Evolutionary conservation across 2,888 invertebrate species (phyloP), one percentile per base, ranked within the genome.

Genomic region (Anoplius nigerrimus): DNA sequence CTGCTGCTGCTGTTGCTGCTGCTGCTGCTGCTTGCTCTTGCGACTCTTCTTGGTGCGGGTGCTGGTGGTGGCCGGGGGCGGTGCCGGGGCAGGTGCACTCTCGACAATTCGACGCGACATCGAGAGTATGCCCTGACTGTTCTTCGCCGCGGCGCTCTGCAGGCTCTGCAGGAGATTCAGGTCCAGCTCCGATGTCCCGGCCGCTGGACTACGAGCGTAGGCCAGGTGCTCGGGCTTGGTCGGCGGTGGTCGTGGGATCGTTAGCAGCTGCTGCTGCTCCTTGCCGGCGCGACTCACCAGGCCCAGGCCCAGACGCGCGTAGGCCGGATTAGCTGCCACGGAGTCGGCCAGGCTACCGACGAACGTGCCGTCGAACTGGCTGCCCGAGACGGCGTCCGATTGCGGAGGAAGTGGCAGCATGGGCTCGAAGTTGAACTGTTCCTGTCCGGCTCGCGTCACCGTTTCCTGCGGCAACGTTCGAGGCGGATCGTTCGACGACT

Each of bases 41-140:
- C 78, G 75, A 11, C 76, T 79, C 66, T 80, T 84, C 53, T 83
- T 82, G 0, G 81, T 75, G 46, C 81, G 82, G 0, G 75, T 74
- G 0, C 11, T 34, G 11, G 34, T 3, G 1, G 34, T 34, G 3
- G 80, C 66, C 6, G 79, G 58, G 0, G 78, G 27, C 6, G 79
- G 54, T 21, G 84, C 62, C 0, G 79, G 16, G 80, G 76, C 53
- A 72, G 82, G 48, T 75, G 80, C 67, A 43, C 84, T 52, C 74
- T 82, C 81, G 66, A 88, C 43, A 82, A 78, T 72, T 84, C 86
- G 66, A 79, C 86, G 81, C 87, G 91, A 77, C 89, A 90, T 82
- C 18, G 84, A 74, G 52, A 85, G 69, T 34, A 84, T 83, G 13
- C 83, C 72, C 20, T 83, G 82, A 0, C 78, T 77, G 27, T 76